A percentile compares a stretch with the other conserved stretches of the same genome.
phyloP scores from a whole-genome alignment of 2,888 invertebrate species.

The Melinopterus prodromus region DNA sequence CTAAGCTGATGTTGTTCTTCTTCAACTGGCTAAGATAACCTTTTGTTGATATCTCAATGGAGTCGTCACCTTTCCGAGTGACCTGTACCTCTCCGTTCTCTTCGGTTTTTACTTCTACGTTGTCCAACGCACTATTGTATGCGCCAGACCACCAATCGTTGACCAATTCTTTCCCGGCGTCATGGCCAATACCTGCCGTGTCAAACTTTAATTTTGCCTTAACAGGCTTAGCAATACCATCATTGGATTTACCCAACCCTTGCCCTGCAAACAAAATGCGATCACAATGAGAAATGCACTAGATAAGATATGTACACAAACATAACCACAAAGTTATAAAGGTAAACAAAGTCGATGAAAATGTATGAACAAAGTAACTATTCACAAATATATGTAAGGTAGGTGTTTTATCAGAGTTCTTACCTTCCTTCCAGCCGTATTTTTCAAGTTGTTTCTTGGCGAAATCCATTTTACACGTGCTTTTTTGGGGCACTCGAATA shows the following conservation, averaged over 20 bases:
- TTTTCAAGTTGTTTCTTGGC: constrained; percentile 76
- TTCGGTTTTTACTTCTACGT: constrained; percentile 65
- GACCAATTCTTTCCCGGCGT: constrained; percentile 76
- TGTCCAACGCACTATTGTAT: constrained; percentile 77
- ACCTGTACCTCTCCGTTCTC: constrained; percentile 35
- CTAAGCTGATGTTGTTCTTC: constrained; percentile 50
- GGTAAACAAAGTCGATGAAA: constrained; percentile 11
- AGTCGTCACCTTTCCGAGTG: constrained; percentile 42
- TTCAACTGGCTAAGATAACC: constrained; percentile 52
- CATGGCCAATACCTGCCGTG: constrained; percentile 79
- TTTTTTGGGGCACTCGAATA: constrained; percentile 13
- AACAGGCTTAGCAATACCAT: constrained; percentile 79
- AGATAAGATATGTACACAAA: constrained; percentile 6
- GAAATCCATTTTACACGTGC: constrained; percentile 68
- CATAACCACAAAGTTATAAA: constrained; percentile 28
- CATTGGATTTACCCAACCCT: constrained; percentile 83
- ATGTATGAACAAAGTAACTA: background rate
- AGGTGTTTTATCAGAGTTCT: background rate
- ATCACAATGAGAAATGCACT: constrained; percentile 6
- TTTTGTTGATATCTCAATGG: constrained; percentile 57
- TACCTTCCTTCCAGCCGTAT: constrained; percentile 80
- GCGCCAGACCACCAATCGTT: constrained; percentile 87
- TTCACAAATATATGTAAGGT: background rate
- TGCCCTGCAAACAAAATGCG: constrained; percentile 66
- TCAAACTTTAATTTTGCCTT: constrained; percentile 85